Evolutionary conservation across 2,797 vertebrate genomes (phyloP).

Genomic region (Brachyalestes nurse): DNA sequence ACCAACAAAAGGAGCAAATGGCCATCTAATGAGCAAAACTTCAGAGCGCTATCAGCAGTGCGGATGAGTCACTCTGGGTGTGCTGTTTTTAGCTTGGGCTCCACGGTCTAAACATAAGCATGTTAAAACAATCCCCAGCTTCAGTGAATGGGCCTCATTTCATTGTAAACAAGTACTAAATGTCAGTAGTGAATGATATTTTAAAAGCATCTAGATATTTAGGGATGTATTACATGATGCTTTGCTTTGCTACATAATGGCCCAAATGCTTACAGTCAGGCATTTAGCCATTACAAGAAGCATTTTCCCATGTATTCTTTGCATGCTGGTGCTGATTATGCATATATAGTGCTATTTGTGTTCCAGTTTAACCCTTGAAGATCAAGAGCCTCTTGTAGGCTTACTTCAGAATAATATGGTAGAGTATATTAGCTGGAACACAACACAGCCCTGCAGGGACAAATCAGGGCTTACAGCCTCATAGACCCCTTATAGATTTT

Average conservation of each 20-base stretch:
- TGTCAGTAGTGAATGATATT: conserved; percentile 6
- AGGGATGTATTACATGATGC: not conserved
- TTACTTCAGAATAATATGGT: not conserved
- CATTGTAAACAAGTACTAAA: conserved; percentile 7
- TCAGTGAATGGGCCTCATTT: not conserved
- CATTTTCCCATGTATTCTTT: not conserved
- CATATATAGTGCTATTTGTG: not conserved
- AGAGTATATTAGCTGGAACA: not conserved
- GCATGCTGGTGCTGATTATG: not conserved
- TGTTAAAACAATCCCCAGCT: conserved; percentile 1
- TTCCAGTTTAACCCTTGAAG: not conserved
- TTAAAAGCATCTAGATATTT: not conserved
- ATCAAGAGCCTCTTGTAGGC: not conserved
- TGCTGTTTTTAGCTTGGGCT: conserved; percentile 10
- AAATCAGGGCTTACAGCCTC: not conserved
- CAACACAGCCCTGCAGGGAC: not conserved
- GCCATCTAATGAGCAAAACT: not conserved
- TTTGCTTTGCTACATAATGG: not conserved
- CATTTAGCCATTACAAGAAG: not conserved
- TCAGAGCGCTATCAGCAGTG: conserved; percentile 4
- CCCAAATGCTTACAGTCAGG: not conserved
- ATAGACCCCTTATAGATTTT: not conserved
- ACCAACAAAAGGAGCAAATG: conserved; percentile 14
- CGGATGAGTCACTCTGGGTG: conserved; percentile 16
- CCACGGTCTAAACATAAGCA: conserved; percentile 21